Evolutionary conservation across 2,797 vertebrate genomes (phyloP), one percentile per base, ranked within the genome.

Genomic region (Chiloscyllium punctatum): DNA sequence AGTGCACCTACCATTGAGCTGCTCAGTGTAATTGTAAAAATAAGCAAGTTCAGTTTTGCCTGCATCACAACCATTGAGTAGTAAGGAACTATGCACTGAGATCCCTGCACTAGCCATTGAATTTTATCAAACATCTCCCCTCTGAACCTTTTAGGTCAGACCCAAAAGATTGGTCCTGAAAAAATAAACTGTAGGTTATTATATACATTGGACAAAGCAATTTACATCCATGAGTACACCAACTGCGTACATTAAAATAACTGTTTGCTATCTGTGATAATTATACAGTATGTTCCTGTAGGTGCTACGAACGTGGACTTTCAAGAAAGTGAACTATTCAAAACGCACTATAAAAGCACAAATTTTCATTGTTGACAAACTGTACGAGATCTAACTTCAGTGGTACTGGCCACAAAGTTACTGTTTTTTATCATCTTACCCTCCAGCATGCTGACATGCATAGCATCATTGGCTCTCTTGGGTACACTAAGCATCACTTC

Each of bases 391-490:
- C 51, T 90, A 62, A n/a, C 15, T 18, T 86, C 37, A 82, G 51
- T 27, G 27, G 42, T 51, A 95, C 25, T 7, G 30, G 30, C 33
- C 74, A 48, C 15, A 95, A 74, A 53, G 69, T 3, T 0, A 53
- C 74, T 95, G 2, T 3, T 74, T 74, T 95, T 33, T 51, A 15
- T 48, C 48, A 1, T 95, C 95, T 96, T 98, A 99, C 99, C 99
- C 97, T 99, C 99, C 97, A 99, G 96, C 99, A 99, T 99, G 97
- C 99, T 99, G 96, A 99, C 98, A 0, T 99, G 99, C 99, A 99
- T 99, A 84, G 99, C 99, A 0, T 99, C 99, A 0, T 99, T 99
- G 88, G 99, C 99, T 97, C 98, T 99, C 97, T 99, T 99, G 0
- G 99, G 99, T 86, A 99, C 99, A 30, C 98, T 98, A 95, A 99